Base-by-base conservation (phyloP, 2,797 vertebrate genomes). In the Xenops minutus region DNA sequence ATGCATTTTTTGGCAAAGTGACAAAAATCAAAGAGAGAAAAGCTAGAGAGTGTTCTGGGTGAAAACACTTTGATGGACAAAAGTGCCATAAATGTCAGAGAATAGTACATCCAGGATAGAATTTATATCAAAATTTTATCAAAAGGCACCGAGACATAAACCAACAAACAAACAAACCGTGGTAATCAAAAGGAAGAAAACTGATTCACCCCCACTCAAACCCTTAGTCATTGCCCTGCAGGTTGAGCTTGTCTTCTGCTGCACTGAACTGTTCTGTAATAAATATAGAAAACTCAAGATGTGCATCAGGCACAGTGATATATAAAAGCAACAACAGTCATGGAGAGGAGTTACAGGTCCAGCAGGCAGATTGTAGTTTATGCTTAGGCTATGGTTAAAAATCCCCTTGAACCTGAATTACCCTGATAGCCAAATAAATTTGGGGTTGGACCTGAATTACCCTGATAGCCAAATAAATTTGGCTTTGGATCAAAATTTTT, bases 1-100 rank as follows among this genome's bases (percentile, higher is more conserved):
- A 92, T 94, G 88, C 48, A 74, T 76, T 87, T 85, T 81, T 87
- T 94, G 92, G 91, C 94, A 87, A 39, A 56, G 59, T 56, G 83
- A 92, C 90, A 93, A 77, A 77, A 93, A 67, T 46, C 63, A 66
- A 36, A 75, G 55, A 51, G 69, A 69, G 51, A 76, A 59, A 88
- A 92, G 4, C 62, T 75, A 48, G 48, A 73, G 56, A 34, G 26
- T 32, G 46, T 7, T 55, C 59, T 55, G 73, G 41, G 29, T 71
- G 44, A 89, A 61, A 93, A 56, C 24, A 27, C 34, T 64, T 19
- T n/a, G 67, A 74, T 61, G 85, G 90, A 86, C 26, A 0, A 76
- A 86, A 82, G 59, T 49, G 29, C 63, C 41, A 12, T 55, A 80
- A 67, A 82, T 79, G 67, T 79, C 88, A 91, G 74, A 59, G 93